Evolutionary conservation across 2,888 invertebrate genomes (phyloP).

Genomic region (Alcis repandata): DNA sequence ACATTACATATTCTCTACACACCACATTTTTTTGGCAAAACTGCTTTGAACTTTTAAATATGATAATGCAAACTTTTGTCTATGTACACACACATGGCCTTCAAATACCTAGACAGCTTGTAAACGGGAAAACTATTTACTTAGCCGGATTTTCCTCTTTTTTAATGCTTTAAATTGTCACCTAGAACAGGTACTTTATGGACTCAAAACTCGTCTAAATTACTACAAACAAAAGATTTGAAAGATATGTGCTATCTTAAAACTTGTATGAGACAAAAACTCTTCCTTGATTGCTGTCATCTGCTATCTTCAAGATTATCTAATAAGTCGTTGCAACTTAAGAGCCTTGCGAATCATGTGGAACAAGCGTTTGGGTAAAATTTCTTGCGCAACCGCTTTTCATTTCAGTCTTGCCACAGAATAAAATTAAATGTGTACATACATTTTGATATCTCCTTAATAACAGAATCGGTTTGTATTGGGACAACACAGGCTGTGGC

Average conservation of each 20-base stretch:
- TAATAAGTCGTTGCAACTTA: constrained; percentile 19
- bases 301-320: constrained; percentile 11
- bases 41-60: constrained; percentile 15
- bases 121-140: constrained; percentile 32
- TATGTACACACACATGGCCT: constrained; percentile 24
- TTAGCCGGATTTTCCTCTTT: constrained; percentile 33
- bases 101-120: constrained; percentile 24
- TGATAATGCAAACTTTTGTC: constrained; percentile 18
- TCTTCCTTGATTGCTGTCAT: constrained; percentile 25
- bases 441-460: not conserved
- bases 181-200: constrained; percentile 5
- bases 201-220: constrained; percentile 3
- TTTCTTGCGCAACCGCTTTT: not conserved
- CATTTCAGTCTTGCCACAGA: constrained; percentile 11
- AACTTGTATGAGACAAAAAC: constrained; percentile 15
- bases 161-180: constrained; percentile 14
- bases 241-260: not conserved
- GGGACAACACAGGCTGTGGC: constrained; percentile 18
- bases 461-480: constrained; percentile 1
- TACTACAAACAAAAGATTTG: constrained; percentile 12
- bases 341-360: not conserved
- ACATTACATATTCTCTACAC: constrained; percentile 16
- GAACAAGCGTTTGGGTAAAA: not conserved
- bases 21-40: constrained; percentile 4
- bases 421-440: not conserved